Base-by-base conservation (phyloP, 2,113 vertebrate species). In the Dasyornis broadbenti region DNA sequence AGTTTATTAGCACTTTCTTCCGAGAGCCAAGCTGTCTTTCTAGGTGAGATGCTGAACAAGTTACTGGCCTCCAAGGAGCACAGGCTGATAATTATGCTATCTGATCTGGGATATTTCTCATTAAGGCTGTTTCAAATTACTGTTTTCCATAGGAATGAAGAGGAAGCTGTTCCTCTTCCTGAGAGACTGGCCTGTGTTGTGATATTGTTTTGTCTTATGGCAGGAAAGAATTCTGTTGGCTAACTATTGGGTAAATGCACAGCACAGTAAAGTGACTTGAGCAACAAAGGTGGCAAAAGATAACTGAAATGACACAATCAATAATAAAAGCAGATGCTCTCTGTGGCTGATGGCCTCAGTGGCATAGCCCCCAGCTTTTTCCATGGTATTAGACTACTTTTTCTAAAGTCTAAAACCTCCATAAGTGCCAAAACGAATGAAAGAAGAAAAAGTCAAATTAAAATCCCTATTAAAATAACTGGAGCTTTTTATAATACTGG, bases 371-470 rank as follows among this genome's bases (percentile, higher is more conserved):
- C 7, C 26, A n/a, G 6, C 7, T 54, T 91, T 26, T 53, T 35
- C n/a, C 1, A 0, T 40, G 23, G 23, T 10, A 15, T 39, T 35
- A 35, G 49, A 16, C 0, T 0, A n/a, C 24, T 57, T 53, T 14
- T 54, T 52, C 24, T 15, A 0, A 76, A 86, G 24, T 72, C 53
- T 69, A 37, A 61, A 10, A 54, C 7, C 30, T 73, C 35, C 54
- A 0, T 20, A 82, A 68, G 5, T 54, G 20, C 47, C 26, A 59
- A 66, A 84, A 81, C 1, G 6, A 94, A 77, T 23, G 10, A 30
- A 84, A 53, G 33, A 64, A 42, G 12, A 50, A 75, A 71, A 86
- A 16, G 7, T 35, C 11, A 56, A 49, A 44, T 30, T 77, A 69
- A 72, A 61, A n/a, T 61, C 30, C 31, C 23, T 13, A 45, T 1